Conservation (phyloP, 2,113 vertebrate species). For the Tylochromis polylepis region DNA sequence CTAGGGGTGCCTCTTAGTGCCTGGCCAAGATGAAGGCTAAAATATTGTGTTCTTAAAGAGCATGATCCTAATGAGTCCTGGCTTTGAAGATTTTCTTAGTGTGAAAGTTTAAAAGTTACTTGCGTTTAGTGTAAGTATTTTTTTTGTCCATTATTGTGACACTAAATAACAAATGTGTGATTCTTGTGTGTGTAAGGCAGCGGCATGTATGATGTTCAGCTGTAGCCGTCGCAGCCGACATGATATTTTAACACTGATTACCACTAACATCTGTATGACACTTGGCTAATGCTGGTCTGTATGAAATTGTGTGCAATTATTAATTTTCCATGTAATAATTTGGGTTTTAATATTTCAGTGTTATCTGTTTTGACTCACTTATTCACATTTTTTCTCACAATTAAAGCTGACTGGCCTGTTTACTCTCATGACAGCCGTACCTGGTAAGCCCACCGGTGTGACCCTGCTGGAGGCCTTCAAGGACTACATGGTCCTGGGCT, state of each 20-base stretch:
- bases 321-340: not conserved
- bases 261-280: not conserved
- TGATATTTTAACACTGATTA: not conserved
- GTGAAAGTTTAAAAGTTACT: conserved; percentile 14
- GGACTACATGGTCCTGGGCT: conserved; percentile 88
- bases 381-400: not conserved
- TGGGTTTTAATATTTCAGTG: not conserved
- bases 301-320: not conserved
- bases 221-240: not conserved
- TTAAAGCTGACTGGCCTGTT: not conserved
- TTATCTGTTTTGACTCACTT: not conserved
- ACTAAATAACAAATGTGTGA: not conserved
- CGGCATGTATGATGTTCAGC: conserved; percentile 9
- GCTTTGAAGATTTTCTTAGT: conserved; percentile 26
- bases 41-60: conserved; percentile 49
- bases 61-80: conserved; percentile 48
- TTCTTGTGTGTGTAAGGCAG: conserved; percentile 13
- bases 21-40: conserved; percentile 56
- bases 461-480: conserved; percentile 82
- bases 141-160: not conserved
- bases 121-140: conserved; percentile 48
- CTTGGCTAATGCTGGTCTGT: not conserved
- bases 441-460: conserved; percentile 80
- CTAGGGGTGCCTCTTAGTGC: conserved; percentile 44
- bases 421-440: conserved; percentile 72